phyloP scores from a whole-genome alignment of 2,888 invertebrate genomes.

The Sussaba pulchella region DNA sequence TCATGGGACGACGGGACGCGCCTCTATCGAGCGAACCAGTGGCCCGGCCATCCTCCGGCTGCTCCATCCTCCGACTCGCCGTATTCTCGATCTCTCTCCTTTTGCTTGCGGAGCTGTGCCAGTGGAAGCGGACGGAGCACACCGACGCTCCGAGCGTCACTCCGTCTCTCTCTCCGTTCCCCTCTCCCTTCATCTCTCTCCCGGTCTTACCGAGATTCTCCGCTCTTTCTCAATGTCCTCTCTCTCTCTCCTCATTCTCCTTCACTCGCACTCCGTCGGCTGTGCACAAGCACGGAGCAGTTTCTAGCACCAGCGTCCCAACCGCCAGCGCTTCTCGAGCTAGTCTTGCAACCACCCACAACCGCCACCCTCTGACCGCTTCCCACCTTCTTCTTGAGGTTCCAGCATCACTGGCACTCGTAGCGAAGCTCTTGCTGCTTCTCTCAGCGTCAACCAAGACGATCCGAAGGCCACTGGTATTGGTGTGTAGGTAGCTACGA shows the following conservation, averaged over 20 bases:
- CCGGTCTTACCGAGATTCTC: conserved; percentile 66
- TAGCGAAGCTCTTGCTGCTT: conserved; percentile 49
- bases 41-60: conserved; percentile 83
- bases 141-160: conserved; percentile 61
- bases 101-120: conserved; percentile 79
- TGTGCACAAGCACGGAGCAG: conserved; percentile 68
- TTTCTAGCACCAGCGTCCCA: conserved; percentile 66
- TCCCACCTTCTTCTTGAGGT: conserved; percentile 69
- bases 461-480: conserved; percentile 46
- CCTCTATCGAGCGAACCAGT: conserved; percentile 84
- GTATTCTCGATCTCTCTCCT: conserved; percentile 58
- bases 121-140: conserved; percentile 81
- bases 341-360: conserved; percentile 63
- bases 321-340: conserved; percentile 62
- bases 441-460: conserved; percentile 53
- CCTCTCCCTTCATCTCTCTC: conserved; percentile 67
- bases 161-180: conserved; percentile 67
- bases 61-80: conserved; percentile 76
- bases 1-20: conserved; percentile 84
- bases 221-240: conserved; percentile 40
- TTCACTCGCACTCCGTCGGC: conserved; percentile 64
- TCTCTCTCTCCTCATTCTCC: conserved; percentile 20
- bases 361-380: conserved; percentile 67
- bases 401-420: conserved; percentile 62
- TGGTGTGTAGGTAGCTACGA: conserved; percentile 64